Evolutionary conservation across 2,797 vertebrate genomes (phyloP).

Genomic region (Masticophis lateralis): DNA sequence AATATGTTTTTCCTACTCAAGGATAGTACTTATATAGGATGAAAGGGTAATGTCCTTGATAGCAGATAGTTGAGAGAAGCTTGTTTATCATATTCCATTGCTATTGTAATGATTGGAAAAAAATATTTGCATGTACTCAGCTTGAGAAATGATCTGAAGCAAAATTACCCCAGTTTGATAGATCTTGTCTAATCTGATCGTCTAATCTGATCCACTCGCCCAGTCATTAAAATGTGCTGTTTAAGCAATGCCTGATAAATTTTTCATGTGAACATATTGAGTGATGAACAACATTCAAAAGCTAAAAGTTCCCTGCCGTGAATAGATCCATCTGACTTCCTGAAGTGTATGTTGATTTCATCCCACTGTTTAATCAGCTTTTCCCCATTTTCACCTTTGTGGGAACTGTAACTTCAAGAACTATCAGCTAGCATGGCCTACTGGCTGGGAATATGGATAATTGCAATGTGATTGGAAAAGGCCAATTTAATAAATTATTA

Average conservation of each 20-base stretch:
- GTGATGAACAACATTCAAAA: background rate
- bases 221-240: background rate
- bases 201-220: background rate
- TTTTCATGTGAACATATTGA: background rate
- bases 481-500: background rate
- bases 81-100: background rate
- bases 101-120: background rate
- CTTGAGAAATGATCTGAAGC: background rate
- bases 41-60: background rate
- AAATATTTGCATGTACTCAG: background rate
- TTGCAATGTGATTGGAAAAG: background rate
- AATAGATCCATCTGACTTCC: constrained; percentile 8
- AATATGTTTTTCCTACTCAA: background rate
- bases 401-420: background rate
- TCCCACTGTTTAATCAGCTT: background rate
- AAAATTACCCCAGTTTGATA: background rate
- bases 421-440: background rate
- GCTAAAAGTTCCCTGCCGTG: background rate
- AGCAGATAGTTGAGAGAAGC: background rate
- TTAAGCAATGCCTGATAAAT: background rate
- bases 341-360: background rate
- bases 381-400: background rate
- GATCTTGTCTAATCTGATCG: background rate
- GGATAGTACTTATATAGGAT: background rate
- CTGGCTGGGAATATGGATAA: background rate